phyloP scores from a whole-genome alignment of 2,888 invertebrate genomes.

The Autographa pulchrina region DNA sequence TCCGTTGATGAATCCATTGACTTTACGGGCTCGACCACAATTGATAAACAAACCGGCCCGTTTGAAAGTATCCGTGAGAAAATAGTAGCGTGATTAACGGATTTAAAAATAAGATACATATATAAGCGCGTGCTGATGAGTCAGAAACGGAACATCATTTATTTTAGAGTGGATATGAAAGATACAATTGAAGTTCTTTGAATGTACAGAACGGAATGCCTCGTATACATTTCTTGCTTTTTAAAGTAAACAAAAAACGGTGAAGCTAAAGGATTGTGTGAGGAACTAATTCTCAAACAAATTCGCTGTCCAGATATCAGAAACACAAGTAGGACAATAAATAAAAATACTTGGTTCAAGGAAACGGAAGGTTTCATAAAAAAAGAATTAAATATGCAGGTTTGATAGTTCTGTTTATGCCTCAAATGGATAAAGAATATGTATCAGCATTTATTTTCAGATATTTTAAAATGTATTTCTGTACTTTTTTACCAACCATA shows the following conservation, averaged over 20 bases:
- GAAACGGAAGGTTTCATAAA: too few species aligned
- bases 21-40: slow-evolving; percentile 50
- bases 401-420: too few species aligned
- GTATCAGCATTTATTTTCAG: too few species aligned
- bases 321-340: too few species aligned
- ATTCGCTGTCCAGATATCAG: too few species aligned
- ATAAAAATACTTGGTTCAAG: too few species aligned
- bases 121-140: slow-evolving; percentile 11
- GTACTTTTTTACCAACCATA: too few species aligned
- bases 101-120: slow-evolving; percentile 32
- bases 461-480: too few species aligned
- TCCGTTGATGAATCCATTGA: slow-evolving; percentile 62
- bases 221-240: neutral
- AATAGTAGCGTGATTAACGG: slow-evolving; percentile 31
- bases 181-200: neutral
- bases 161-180: neutral
- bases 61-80: slow-evolving; percentile 38
- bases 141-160: neutral
- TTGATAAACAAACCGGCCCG: slow-evolving; percentile 51
- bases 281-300: neutral
- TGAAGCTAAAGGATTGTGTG: neutral
- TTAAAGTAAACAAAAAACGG: neutral
- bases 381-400: too few species aligned
- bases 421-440: too few species aligned
- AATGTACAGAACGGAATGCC: neutral